Conservation (phyloP, 2,113 vertebrate species). For the Dendropsophus ebraccatus region DNA sequence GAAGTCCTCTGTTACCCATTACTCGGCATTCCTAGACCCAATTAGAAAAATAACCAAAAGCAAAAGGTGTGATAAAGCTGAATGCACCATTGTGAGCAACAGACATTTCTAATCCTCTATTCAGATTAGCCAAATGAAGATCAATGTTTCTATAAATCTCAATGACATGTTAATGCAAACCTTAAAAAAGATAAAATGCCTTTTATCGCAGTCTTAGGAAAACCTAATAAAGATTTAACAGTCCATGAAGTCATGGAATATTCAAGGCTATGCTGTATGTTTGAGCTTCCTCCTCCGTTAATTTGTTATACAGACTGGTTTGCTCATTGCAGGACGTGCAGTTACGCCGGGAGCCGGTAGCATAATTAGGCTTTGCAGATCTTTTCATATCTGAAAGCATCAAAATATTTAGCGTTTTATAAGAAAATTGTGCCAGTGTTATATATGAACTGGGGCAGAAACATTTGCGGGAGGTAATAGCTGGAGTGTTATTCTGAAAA, state of each 20-base stretch:
- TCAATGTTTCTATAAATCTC: slow-evolving; percentile 71
- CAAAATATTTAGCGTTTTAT: slow-evolving; percentile 14
- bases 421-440: not conserved
- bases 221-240: slow-evolving; percentile 81
- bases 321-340: slow-evolving; percentile 59
- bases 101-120: slow-evolving; percentile 66
- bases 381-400: slow-evolving; percentile 30
- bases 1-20: slow-evolving; percentile 40
- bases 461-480: no score
- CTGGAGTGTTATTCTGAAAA: no score
- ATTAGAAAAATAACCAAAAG: slow-evolving; percentile 58
- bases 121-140: slow-evolving; percentile 72
- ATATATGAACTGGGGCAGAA: no score
- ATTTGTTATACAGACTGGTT: slow-evolving; percentile 68
- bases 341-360: not conserved
- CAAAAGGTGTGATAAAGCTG: slow-evolving; percentile 57
- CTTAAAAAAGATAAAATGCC: slow-evolving; percentile 75
- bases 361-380: slow-evolving; percentile 43
- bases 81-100: slow-evolving; percentile 62
- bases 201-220: slow-evolving; percentile 75
- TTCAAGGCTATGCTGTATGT: slow-evolving; percentile 71
- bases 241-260: slow-evolving; percentile 69
- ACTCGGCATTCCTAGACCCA: slow-evolving; percentile 32
- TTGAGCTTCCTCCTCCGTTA: slow-evolving; percentile 72
- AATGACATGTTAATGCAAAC: slow-evolving; percentile 70